A percentile compares a stretch with the other conserved stretches of the same genome.
Conservation (phyloP, 2,888 invertebrate genomes). For the Athetis lepigone region DNA sequence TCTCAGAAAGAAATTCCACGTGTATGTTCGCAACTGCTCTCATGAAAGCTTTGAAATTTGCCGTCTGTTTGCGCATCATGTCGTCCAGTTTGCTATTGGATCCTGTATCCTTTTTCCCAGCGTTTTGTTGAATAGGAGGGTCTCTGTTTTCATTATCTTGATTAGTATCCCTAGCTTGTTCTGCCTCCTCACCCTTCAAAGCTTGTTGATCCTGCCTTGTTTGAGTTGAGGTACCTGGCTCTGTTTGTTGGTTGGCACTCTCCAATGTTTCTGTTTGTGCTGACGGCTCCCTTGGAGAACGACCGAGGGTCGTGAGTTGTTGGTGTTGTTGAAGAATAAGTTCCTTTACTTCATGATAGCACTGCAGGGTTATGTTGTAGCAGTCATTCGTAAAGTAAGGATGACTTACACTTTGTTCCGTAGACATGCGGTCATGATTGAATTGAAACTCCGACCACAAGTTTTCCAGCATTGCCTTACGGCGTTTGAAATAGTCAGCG, state of each 20-base stretch:
- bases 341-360: conserved; percentile 12
- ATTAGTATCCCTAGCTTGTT: not conserved
- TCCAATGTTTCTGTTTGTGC: not conserved
- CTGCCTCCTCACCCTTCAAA: not conserved
- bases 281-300: not conserved
- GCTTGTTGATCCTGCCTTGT: not conserved
- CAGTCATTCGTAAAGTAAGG: conserved; percentile 5
- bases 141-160: conserved; percentile 1
- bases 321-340: conserved; percentile 6
- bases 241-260: not conserved
- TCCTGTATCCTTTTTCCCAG: not conserved
- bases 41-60: conserved; percentile 9
- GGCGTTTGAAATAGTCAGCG: conserved; percentile 13
- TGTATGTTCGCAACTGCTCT: conserved; percentile 10
- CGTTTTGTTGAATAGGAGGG: not conserved
- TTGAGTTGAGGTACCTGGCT: not conserved
- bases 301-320: not conserved
- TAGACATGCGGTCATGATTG: conserved; percentile 9
- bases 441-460: conserved; percentile 13
- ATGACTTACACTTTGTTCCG: conserved; percentile 5
- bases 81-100: conserved; percentile 13
- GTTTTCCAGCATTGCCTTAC: conserved; percentile 7
- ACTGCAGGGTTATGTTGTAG: not conserved
- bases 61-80: conserved; percentile 3
- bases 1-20: conserved; percentile 14